These are phyloP conservation scores for Epirrhoe tristata DNA, from an alignment of 2,888 invertebrate genomes.

Conservation along the genomic window DNA sequence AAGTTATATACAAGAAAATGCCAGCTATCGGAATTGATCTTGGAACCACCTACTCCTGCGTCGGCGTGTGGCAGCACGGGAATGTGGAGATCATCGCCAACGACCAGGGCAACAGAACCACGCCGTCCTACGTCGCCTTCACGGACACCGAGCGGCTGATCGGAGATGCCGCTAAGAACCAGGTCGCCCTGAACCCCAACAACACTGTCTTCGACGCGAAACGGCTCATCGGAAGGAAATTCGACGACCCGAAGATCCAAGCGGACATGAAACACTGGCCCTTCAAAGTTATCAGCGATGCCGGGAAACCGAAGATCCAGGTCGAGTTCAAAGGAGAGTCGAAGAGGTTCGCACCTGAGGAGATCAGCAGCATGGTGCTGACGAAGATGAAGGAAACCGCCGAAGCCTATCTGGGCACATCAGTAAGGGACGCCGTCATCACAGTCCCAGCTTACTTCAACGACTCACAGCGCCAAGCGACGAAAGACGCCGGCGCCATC, in stretches of 20 bases:
- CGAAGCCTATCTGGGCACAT: constrained; percentile 89
- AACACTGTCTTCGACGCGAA: constrained; percentile 92
- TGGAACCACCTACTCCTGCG: constrained; percentile 85
- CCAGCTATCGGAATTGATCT: constrained; percentile 85
- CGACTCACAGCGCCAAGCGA: constrained; percentile 91
- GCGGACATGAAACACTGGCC: constrained; percentile 94
- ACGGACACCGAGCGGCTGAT: constrained; percentile 88
- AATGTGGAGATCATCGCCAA: constrained; percentile 90
- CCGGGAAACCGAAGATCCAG: constrained; percentile 88
- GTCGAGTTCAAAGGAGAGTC: constrained; percentile 88
- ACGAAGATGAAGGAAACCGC: constrained; percentile 93
- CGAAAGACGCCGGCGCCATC: constrained; percentile 95
- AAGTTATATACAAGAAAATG: constrained; percentile 58
- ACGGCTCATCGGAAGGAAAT: constrained; percentile 91
- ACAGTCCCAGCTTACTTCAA: constrained; percentile 94
- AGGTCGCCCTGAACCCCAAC: constrained; percentile 89
- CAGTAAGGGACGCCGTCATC: constrained; percentile 89
- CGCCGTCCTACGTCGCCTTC: constrained; percentile 91
- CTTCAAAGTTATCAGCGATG: constrained; percentile 89
- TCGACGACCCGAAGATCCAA: constrained; percentile 90
- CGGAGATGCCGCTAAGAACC: constrained; percentile 90
- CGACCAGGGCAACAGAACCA: constrained; percentile 89
- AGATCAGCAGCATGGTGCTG: constrained; percentile 91
- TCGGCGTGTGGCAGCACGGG: constrained; percentile 86
- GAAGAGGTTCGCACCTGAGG: constrained; percentile 89